Base-by-base conservation (phyloP, 64 coral and sea anemone genomes). In the Montipora capricornis region DNA sequence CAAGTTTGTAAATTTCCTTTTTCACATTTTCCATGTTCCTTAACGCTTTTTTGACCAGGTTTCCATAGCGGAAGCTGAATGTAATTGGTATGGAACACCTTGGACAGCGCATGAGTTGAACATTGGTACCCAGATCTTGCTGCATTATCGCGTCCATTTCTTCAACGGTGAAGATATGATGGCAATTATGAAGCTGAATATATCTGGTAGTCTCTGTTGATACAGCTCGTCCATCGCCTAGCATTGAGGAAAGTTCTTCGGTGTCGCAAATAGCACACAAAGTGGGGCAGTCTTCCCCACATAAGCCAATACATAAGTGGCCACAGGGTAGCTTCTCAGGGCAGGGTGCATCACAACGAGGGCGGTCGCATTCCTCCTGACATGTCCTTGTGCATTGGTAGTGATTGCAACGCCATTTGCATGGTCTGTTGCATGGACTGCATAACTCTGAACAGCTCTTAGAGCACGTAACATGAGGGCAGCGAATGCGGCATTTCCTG, bases 341-440 rank as follows among this genome's bases (percentile, higher is more conserved):
- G n/a, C n/a, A n/a, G 4, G 80, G 82, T 14, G 68, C 76, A 79
- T 95, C 64, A 80, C 84, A 95, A 5, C 20, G 73, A 76, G 77
- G 53, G 47, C 90, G 78, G 22, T 82, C 74, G 73, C 94, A 95
- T 80, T 55, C 73, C 55, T 92, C 94, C 60, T 48, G 55, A 37
- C 94, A 95, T 9, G 88, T 74, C 29, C 92, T 95, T 17, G 88
- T 95, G 46, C 90, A 95, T 73, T 92, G 89, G 53, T 88, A 64
- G 20, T 95, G 94, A 69, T 74, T 75, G 17, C 94, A 92, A 16
- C 50, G 75, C 77, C 58, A 95, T 10, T 68, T 90, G 62, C 94
- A 95, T 1, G 94, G 94, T 29, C 74, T 49, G 24, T 5, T 68
- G 58, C 94, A 95, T 6, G 94, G 84, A 13, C 77, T 67, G 20